Evolutionary conservation across 2,797 vertebrate genomes (phyloP).

Genomic region (Phoeniculus purpureus): DNA sequence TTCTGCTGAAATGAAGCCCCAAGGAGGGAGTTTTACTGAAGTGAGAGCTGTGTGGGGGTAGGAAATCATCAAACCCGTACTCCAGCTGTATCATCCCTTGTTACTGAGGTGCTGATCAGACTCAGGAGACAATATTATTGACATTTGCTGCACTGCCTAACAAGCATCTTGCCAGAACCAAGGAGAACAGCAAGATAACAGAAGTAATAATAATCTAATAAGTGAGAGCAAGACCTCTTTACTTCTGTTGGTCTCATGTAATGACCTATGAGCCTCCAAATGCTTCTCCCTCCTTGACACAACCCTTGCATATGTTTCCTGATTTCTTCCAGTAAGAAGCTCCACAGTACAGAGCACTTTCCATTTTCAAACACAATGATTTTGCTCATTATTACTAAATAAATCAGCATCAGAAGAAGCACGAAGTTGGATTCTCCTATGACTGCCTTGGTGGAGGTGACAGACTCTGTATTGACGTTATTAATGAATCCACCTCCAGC

Average conservation of each 20-base stretch:
- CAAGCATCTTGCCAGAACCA: neutral
- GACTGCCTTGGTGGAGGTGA: conserved; percentile 23
- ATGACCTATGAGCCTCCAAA: neutral
- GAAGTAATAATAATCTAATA: neutral
- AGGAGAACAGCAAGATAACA: neutral
- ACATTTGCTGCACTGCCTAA: neutral
- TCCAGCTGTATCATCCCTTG: neutral
- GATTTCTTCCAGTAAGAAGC: neutral
- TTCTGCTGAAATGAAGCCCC: neutral
- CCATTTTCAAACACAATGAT: neutral
- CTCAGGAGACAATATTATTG: neutral
- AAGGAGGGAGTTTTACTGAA: neutral
- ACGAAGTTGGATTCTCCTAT: conserved; percentile 53
- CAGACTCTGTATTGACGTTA: conserved; percentile 61
- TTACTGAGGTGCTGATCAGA: neutral
- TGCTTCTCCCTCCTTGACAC: neutral
- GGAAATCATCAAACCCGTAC: neutral
- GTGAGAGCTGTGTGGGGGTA: neutral
- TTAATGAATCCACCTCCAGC: conserved; percentile 64
- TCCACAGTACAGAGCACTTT: neutral
- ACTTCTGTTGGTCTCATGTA: neutral
- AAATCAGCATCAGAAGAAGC: conserved; percentile 27
- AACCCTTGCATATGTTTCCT: neutral
- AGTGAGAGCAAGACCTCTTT: neutral
- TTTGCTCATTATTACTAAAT: conserved; percentile 29